Percentiles rank a stretch among this genome's conserved stretches.
Conservation (phyloP, 2,888 invertebrate species). For the Latheticus oryzae region DNA sequence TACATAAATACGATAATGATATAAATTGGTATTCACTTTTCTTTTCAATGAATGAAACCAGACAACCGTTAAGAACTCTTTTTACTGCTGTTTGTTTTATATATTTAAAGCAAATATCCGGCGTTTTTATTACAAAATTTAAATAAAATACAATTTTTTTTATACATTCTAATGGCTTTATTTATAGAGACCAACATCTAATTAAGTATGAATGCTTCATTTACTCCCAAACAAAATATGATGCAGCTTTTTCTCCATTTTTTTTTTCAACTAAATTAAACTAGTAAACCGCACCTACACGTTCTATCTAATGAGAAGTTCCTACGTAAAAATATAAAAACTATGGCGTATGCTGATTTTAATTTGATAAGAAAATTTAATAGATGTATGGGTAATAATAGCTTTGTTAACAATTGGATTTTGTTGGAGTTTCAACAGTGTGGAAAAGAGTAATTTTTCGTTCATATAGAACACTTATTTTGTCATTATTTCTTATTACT, state of each 20-base stretch:
- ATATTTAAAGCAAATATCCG: constrained; percentile 14
- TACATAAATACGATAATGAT: constrained; percentile 12
- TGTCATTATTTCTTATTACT: no score
- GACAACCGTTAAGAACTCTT: constrained; percentile 22
- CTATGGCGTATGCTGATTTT: constrained; percentile 2
- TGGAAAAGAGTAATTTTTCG: no score
- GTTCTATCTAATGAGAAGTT: neutral
- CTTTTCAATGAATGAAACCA: constrained; percentile 28
- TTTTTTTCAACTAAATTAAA: constrained; percentile 1
- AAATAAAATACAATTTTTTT: constrained; percentile 6
- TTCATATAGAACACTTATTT: no score
- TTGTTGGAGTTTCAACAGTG: no score
- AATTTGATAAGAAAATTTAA: neutral
- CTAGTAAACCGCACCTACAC: constrained; percentile 4
- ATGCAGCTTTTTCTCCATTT: neutral
- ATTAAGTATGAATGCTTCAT: constrained; percentile 19
- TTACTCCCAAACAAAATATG: constrained; percentile 13
- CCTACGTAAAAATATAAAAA: neutral
- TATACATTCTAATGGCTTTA: constrained; percentile 6
- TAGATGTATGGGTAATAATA: no score
- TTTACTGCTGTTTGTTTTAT: constrained; percentile 18
- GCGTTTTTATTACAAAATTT: constrained; percentile 12
- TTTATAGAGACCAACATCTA: constrained; percentile 5
- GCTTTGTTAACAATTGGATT: no score
- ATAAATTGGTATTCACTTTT: constrained; percentile 21